Percentiles rank a stretch among this genome's conserved stretches.
phyloP scores from a whole-genome alignment of 2,113 vertebrate genomes.

The Emydura subglobosa region DNA sequence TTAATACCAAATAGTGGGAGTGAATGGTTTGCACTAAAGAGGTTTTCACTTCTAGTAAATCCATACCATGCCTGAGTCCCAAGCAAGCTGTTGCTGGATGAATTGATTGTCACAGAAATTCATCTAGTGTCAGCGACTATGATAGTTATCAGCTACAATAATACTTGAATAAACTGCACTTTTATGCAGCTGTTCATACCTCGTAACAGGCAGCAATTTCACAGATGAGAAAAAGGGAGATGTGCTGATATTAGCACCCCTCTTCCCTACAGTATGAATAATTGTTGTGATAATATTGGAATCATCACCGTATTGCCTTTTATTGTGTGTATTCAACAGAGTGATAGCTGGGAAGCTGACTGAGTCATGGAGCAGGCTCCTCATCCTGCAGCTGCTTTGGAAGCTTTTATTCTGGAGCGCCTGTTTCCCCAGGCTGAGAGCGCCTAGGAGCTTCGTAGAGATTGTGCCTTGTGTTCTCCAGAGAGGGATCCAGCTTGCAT shows the following conservation, averaged over 20 bases:
- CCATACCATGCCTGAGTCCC: conserved; percentile 34
- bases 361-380: neutral
- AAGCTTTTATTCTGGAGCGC: neutral
- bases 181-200: conserved; percentile 10
- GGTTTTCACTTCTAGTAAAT: conserved; percentile 35
- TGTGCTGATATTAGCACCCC: neutral
- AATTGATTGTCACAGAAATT: conserved; percentile 58
- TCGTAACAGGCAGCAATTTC: conserved; percentile 23
- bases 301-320: neutral
- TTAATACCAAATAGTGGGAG: conserved; percentile 66
- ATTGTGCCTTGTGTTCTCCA: neutral
- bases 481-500: neutral
- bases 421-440: neutral
- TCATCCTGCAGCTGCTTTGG: fast-evolving
- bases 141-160: conserved; percentile 40
- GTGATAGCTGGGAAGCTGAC: neutral
- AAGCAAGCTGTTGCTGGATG: conserved; percentile 57
- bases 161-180: conserved; percentile 23
- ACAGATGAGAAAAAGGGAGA: conserved; percentile 50
- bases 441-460: neutral
- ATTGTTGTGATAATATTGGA: neutral
- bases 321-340: neutral
- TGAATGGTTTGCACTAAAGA: conserved; percentile 69
- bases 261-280: neutral
- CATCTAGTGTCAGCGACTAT: conserved; percentile 19